Base-by-base conservation (phyloP, 2,797 vertebrate species). In the Kryptopterus vitreolus region DNA sequence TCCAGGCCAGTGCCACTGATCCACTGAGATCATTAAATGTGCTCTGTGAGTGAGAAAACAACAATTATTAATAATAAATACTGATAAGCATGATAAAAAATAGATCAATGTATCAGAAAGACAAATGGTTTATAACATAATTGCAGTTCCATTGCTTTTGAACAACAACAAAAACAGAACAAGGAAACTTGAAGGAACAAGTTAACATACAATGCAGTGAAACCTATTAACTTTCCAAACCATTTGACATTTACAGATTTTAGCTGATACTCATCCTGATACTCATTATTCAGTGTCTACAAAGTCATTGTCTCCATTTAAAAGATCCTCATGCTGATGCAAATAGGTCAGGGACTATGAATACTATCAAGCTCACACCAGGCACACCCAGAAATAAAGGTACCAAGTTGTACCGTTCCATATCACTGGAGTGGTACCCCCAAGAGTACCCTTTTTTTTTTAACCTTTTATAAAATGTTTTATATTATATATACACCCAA, bases 1-100 rank as follows among this genome's bases (percentile, higher is more conserved):
- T 94, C 97, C 97, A 98, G 85, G 96, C 96, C 82, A 98, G 92
- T 0, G 95, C 95, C 78, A 98, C 95, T 0, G 96, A 96, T 81
- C 95, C 95, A 85, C 96, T 95, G 85, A 96, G 92, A 88, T 98
- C 95, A 71, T 94, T 92, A 82, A 98, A 97, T 55, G 85, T 84
- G 53, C 91, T 91, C 96, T 98, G 87, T 18, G 81, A 83, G 20
- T 59, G 26, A 70, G 29, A 72, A 78, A 68, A 11, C 65, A 5
- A 68, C n/a, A 4, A 46, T 38, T 61, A 59, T 61, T 10, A 18
- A 78, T 76, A 61, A 15, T 38, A 22, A 59, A 33, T 1, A 61
- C 4, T 52, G n/a, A 75, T 26, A 68, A 72, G 33, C 29, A 38
- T 4, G 24, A 57, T 22, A 57, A 11, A 72, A 8, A 55, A 55